Evolutionary conservation across 2,797 vertebrate genomes (phyloP).

Genomic region (Denticeps clupeoides): DNA sequence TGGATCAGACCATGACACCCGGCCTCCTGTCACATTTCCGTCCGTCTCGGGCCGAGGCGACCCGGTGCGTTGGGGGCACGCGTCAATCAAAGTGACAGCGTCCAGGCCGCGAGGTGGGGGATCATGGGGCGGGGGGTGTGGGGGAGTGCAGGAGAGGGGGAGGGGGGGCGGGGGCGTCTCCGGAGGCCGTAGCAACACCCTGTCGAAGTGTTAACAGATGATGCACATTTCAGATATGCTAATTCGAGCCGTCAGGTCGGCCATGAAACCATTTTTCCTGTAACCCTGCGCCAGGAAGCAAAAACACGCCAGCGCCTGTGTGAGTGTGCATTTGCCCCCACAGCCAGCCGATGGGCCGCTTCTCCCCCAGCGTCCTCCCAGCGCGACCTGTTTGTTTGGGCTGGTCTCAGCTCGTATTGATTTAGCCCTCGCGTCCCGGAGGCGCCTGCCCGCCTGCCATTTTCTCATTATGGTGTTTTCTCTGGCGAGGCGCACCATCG

Average conservation of each 20-base stretch:
- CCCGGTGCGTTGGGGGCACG: slow-evolving; percentile 32
- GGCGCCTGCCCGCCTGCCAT: neutral
- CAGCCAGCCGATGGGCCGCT: slow-evolving; percentile 3
- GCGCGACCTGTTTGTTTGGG: slow-evolving; percentile 20
- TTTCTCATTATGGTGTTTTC: neutral
- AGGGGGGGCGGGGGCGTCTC: slow-evolving; percentile 49
- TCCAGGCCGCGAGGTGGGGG: slow-evolving; percentile 52
- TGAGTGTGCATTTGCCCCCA: slow-evolving; percentile 4
- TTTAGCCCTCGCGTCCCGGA: slow-evolving; percentile 11
- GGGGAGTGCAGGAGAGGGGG: slow-evolving; percentile 32
- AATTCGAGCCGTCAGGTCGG: slow-evolving; percentile 60
- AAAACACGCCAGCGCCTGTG: slow-evolving; percentile 1
- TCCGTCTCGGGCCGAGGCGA: slow-evolving; percentile 48
- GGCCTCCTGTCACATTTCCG: slow-evolving; percentile 54
- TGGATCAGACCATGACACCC: slow-evolving; percentile 55
- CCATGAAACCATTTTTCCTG: slow-evolving; percentile 69
- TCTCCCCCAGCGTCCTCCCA: slow-evolving; percentile 5
- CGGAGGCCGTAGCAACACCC: slow-evolving; percentile 64
- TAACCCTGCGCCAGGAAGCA: neutral
- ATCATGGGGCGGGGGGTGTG: slow-evolving; percentile 41
- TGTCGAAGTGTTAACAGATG: slow-evolving; percentile 66
- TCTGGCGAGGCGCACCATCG: neutral
- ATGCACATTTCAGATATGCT: slow-evolving; percentile 61
- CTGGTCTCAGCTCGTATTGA: slow-evolving; percentile 23
- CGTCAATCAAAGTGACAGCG: slow-evolving; percentile 53